A percentile compares a stretch with the other conserved stretches of the same genome.
Conservation (phyloP, 1,140 invertebrate genomes). For the Orius insidiosus region DNA sequence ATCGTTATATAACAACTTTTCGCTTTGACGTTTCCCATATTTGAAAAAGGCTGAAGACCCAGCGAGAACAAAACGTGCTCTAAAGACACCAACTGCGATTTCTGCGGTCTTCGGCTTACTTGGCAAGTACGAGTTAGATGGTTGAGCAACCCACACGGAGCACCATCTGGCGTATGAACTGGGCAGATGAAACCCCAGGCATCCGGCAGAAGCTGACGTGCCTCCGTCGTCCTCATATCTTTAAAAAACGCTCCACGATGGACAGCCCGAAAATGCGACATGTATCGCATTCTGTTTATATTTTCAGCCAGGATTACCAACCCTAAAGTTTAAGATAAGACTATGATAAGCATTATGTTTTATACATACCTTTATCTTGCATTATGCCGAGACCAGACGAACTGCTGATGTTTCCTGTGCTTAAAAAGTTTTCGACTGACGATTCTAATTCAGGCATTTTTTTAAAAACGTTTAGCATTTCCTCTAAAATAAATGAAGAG, state of each 20-base stretch:
- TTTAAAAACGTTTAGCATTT: too few species aligned
- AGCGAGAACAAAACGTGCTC: too few species aligned
- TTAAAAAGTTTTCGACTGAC: conserved; percentile 67
- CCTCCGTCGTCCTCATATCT: conserved; percentile 89
- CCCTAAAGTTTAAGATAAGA: too few species aligned
- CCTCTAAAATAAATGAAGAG: too few species aligned
- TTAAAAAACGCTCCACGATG: conserved; percentile 92
- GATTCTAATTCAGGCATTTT: too few species aligned
- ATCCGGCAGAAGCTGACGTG: conserved; percentile 84
- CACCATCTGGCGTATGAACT: conserved; percentile 94
- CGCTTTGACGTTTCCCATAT: too few species aligned
- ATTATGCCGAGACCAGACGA: conserved; percentile 53
- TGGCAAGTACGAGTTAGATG: conserved; percentile 70
- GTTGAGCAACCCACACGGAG: conserved; percentile 93
- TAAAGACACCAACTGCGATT: too few species aligned
- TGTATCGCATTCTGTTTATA: conserved; percentile 88
- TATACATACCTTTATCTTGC: conserved; percentile 51
- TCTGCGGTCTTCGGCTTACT: too few species aligned
- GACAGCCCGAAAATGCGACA: conserved; percentile 90
- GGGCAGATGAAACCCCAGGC: conserved; percentile 99
- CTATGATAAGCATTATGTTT: too few species aligned
- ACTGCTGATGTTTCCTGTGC: conserved; percentile 72
- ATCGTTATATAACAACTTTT: conserved; percentile 29
- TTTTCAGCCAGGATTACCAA: conserved; percentile 91
- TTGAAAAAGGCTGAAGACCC: too few species aligned